Evolutionary conservation across 2,888 invertebrate species (phyloP).

Genomic region (Epistrophella euchroma): DNA sequence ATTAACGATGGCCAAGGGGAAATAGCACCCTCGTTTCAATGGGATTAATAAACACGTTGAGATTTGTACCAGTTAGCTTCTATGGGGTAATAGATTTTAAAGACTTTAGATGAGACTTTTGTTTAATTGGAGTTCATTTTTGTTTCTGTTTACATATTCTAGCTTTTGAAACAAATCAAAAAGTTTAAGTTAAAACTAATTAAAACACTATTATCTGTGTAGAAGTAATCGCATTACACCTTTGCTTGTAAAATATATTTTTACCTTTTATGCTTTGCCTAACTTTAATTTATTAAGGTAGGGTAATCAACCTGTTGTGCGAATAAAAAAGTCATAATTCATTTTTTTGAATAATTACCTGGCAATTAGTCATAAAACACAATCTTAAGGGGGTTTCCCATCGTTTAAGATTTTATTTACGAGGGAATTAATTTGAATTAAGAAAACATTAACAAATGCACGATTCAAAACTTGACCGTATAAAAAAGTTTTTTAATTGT

Average conservation of each 20-base stretch:
- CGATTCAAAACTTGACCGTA: neutral
- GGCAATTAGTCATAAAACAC: conserved; percentile 19
- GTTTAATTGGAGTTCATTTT: neutral
- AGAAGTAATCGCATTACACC: neutral
- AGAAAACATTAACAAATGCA: conserved; percentile 1
- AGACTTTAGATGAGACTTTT: neutral
- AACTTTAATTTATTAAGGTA: neutral
- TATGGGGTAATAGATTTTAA: conserved; percentile 1
- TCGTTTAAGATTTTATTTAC: conserved; percentile 18
- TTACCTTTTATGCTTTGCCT: neutral
- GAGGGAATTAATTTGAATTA: conserved; percentile 20
- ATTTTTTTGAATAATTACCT: conserved; percentile 20
- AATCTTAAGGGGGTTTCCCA: conserved; percentile 2
- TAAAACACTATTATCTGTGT: neutral
- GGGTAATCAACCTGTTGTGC: conserved; percentile 5
- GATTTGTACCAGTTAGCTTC: neutral
- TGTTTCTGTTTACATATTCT: neutral
- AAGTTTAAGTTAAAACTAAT: too few relatives aligned
- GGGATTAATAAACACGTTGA: neutral
- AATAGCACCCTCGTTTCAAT: conserved; percentile 3
- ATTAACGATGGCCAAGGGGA: neutral
- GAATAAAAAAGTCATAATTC: conserved; percentile 16
- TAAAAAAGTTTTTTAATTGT: conserved; percentile 1
- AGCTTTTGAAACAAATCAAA: neutral
- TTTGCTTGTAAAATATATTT: neutral